phyloP scores from a whole-genome alignment of 2,888 invertebrate species.

The Cataglyphis albicans region DNA sequence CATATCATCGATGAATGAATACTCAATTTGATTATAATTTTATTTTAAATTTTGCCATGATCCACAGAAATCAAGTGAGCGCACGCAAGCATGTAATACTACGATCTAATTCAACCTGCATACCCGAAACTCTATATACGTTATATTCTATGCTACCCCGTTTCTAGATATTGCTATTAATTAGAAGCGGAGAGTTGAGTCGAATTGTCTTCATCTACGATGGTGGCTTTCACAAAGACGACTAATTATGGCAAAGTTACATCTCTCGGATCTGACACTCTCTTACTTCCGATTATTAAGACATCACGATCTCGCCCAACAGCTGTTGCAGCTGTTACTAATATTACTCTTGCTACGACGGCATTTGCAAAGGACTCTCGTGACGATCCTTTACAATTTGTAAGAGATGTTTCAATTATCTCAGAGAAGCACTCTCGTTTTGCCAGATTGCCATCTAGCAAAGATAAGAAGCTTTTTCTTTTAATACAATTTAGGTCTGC shows the following conservation, averaged over 20 bases:
- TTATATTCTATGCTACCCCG: neutral
- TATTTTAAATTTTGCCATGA: slow-evolving; percentile 71
- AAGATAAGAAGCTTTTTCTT: neutral
- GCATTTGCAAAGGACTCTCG: neutral
- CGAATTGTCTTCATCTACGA: slow-evolving; percentile 78
- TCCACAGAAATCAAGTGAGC: slow-evolving; percentile 59
- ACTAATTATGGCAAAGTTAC: slow-evolving; percentile 80
- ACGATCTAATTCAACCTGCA: slow-evolving; percentile 55
- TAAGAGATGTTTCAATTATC: slow-evolving; percentile 1
- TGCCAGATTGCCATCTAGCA: neutral
- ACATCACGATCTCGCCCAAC: slow-evolving; percentile 72
- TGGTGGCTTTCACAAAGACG: slow-evolving; percentile 72
- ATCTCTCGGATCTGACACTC: slow-evolving; percentile 71
- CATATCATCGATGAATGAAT: slow-evolving; percentile 24
- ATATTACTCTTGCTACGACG: slow-evolving; percentile 20
- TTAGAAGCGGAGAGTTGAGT: slow-evolving; percentile 77
- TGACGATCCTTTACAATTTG: slow-evolving; percentile 7
- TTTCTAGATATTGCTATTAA: slow-evolving; percentile 79
- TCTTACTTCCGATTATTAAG: slow-evolving; percentile 80
- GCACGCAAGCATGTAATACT: slow-evolving; percentile 31
- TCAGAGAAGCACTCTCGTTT: slow-evolving; percentile 5
- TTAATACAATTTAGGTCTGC: neutral
- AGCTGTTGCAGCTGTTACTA: slow-evolving; percentile 58
- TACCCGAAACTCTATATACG: slow-evolving; percentile 34
- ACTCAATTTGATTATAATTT: slow-evolving; percentile 75